phyloP scores from a whole-genome alignment of 1,140 invertebrate genomes.

The Dinothrombium tinctorium region DNA sequence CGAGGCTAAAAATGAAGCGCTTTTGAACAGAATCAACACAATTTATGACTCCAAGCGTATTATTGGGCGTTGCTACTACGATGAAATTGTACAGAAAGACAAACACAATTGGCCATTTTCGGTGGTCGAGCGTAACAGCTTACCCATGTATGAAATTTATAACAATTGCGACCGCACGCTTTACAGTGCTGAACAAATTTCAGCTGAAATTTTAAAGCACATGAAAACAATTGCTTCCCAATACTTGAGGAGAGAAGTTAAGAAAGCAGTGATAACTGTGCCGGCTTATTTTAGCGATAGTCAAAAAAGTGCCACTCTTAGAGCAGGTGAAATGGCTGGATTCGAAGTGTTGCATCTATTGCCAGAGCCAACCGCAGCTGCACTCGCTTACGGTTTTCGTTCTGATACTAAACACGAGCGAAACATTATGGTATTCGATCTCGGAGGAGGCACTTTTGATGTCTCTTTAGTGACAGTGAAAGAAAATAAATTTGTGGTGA shows the following conservation, averaged over 20 bases:
- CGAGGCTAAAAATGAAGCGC: slow-evolving; percentile 29
- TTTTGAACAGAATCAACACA: slow-evolving; percentile 82
- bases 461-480: slow-evolving; percentile 10
- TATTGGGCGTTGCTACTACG: slow-evolving; percentile 21
- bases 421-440: slow-evolving; percentile 16
- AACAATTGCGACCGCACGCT: slow-evolving; percentile 16
- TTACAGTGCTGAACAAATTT: slow-evolving; percentile 20
- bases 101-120: slow-evolving; percentile 23
- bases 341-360: slow-evolving; percentile 13
- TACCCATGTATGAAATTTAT: too few relatives aligned
- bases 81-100: slow-evolving; percentile 23
- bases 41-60: slow-evolving; percentile 45
- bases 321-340: slow-evolving; percentile 11
- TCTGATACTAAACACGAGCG: too few relatives aligned
- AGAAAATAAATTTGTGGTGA: slow-evolving; percentile 13
- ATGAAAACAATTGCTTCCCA: slow-evolving; percentile 21
- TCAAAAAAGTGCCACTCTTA: slow-evolving; percentile 18
- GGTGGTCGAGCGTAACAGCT: slow-evolving; percentile 18
- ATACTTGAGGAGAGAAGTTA: slow-evolving; percentile 12
- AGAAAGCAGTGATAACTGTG: slow-evolving; percentile 24
- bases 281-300: slow-evolving; percentile 25
- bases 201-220: slow-evolving; percentile 20
- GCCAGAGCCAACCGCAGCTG: slow-evolving; percentile 15
- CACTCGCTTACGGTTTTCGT: slow-evolving; percentile 13
- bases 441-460: too few relatives aligned